phyloP scores from a whole-genome alignment of 92 coral and sea anemone species.

The Virgularia gustaviana region DNA sequence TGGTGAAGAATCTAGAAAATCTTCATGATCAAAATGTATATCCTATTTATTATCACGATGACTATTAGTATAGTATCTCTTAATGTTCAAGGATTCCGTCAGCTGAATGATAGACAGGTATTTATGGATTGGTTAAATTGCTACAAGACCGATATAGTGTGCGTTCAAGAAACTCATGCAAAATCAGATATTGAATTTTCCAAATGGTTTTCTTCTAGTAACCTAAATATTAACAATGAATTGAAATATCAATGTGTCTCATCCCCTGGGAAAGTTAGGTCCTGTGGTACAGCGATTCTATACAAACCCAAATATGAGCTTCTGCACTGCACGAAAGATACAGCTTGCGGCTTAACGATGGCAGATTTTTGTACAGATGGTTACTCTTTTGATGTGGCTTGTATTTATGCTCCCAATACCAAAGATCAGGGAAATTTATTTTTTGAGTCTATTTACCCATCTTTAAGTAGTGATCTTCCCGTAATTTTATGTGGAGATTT shows the following conservation, averaged over 20 bases:
- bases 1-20: too few species aligned
- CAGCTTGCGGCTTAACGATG: neutral
- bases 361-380: neutral
- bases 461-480: neutral
- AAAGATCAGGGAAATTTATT: neutral
- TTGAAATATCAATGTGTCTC: neutral
- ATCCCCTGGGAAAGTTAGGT: neutral
- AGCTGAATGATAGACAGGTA: neutral
- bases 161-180: slow-evolving; percentile 28
- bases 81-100: neutral
- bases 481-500: neutral
- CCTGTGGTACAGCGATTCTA: neutral
- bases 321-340: neutral
- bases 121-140: slow-evolving; percentile 6
- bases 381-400: neutral
- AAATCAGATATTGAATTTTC: neutral
- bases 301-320: neutral
- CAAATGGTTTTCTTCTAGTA: neutral
- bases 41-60: too few species aligned
- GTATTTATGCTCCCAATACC: slow-evolving; percentile 7
- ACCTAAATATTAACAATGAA: too few species aligned
- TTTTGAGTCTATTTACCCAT: neutral
- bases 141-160: slow-evolving; percentile 9
- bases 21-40: too few species aligned
- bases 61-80: too few species aligned